A percentile compares a stretch with the other conserved stretches of the same genome.
Evolutionary conservation across 2,888 invertebrate species (phyloP).

Genomic region (Apomyelois bistriatella): DNA sequence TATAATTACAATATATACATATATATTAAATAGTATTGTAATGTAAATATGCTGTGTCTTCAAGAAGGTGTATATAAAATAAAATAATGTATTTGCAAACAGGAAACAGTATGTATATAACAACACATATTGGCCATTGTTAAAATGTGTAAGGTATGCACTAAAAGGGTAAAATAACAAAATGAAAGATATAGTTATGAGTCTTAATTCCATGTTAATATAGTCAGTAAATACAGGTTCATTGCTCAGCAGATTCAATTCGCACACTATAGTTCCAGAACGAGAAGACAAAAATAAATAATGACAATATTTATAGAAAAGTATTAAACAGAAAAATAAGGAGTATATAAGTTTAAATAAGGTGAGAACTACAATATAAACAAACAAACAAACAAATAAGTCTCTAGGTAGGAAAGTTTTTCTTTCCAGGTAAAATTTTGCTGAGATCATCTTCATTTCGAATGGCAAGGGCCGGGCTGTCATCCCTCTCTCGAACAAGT

Average conservation of each 20-base stretch:
- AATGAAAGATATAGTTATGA: no score
- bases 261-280: background rate
- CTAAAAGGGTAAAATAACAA: background rate
- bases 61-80: background rate
- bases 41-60: background rate
- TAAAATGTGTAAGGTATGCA: background rate
- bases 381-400: background rate
- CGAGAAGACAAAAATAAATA: background rate
- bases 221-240: background rate
- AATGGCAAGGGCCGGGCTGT: slow-evolving; percentile 6
- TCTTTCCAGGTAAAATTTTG: background rate
- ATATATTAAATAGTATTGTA: background rate
- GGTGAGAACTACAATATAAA: background rate
- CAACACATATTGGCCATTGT: no score
- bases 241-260: background rate
- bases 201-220: no score
- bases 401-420: background rate
- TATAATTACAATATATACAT: background rate
- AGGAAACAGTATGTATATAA: no score
- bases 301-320: background rate
- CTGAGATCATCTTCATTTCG: slow-evolving; percentile 2
- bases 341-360: background rate
- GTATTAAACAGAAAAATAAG: background rate
- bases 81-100: no score
- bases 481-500: slow-evolving; percentile 10